Evolutionary conservation across 2,888 invertebrate species (phyloP), one percentile per base, ranked within the genome.

Genomic region (Amiota mariae): DNA sequence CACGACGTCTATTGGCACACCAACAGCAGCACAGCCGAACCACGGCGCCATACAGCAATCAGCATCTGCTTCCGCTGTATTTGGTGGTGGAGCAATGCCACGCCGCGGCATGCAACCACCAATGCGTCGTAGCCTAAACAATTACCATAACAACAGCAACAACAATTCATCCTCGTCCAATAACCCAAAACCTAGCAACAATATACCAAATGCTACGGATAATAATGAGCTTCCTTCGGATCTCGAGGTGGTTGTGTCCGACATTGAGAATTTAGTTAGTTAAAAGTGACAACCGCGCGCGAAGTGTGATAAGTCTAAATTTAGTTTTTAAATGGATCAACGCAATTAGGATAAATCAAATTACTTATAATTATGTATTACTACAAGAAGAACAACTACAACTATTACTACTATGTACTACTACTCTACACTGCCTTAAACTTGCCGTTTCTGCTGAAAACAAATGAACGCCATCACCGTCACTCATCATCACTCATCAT

Each of bases 201-300:
- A 36, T 72, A 12, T 78, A 73, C 56, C 81, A 54, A 72, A 78
- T 13, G 71, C 59, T 59, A 11, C 75, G 49, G 81, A 87, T 71
- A 82, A 82, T 12, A 36, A 36, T 36, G 87, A 88, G 75, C 78
- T 88, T 79, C 87, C 88, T 64, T 89, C 90, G 67, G 89, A 90
- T 78, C 80, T 90, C 71, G 90, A 90, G 83, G 88, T 90, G 51
- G 88, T 88, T 83, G 86, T 90, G 61, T 90, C 89, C 24, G 90
- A 90, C 79, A 82, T 89, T 74, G 90, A 90, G 81, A 89, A 89
- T 80, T 79, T 90, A 86, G 89, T 90, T 86, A 90, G 89, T 88
- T 89, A 90, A 83, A 81, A 83, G 76, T 76, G 74, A 49, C 46
- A n/a, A 6, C 11, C 12, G 48, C n/a, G 49, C 72, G 68, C 76